A percentile compares a stretch with the other conserved stretches of the same genome.
These are phyloP conservation scores for Araneus ventricosus DNA, from an alignment of 1,140 invertebrate species.

Conservation along the genomic window DNA sequence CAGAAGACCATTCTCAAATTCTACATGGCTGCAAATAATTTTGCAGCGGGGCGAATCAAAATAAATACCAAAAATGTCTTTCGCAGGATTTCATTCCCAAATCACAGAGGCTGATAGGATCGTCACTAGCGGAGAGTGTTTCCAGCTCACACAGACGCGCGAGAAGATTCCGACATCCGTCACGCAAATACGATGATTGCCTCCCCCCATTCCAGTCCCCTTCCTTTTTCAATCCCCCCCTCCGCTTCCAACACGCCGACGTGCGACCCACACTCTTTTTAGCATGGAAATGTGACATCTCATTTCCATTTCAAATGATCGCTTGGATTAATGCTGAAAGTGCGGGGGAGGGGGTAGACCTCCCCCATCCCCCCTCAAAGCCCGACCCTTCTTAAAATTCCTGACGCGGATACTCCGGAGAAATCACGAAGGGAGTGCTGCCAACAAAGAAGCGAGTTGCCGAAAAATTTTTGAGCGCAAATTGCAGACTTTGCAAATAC, in stretches of 20 bases:
- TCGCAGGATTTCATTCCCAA: not conserved
- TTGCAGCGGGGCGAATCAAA: not conserved
- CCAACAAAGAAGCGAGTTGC: slow-evolving; percentile 14
- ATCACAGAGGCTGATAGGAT: not conserved
- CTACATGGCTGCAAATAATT: not conserved
- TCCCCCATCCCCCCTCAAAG: not conserved
- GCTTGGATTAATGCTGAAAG: slow-evolving; percentile 57
- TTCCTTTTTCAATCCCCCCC: not conserved
- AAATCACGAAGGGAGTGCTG: slow-evolving; percentile 56
- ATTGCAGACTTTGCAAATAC: slow-evolving; percentile 41
- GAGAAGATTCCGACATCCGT: slow-evolving; percentile 18
- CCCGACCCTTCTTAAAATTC: slow-evolving; percentile 56
- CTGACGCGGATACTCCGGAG: slow-evolving; percentile 62
- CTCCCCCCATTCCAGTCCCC: not conserved
- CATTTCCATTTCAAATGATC: slow-evolving; percentile 74
- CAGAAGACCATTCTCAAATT: not conserved
- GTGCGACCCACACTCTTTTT: slow-evolving; percentile 49
- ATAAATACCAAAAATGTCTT: not conserved
- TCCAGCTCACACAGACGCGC: not conserved
- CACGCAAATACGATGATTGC: slow-evolving; percentile 33
- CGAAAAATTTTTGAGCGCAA: slow-evolving; percentile 41
- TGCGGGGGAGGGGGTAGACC: not conserved
- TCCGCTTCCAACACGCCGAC: not conserved
- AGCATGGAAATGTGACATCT: slow-evolving; percentile 71
- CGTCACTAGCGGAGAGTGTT: not conserved